Base-by-base conservation (phyloP, 1,140 invertebrate species). In the Drosophila jambulina region DNA sequence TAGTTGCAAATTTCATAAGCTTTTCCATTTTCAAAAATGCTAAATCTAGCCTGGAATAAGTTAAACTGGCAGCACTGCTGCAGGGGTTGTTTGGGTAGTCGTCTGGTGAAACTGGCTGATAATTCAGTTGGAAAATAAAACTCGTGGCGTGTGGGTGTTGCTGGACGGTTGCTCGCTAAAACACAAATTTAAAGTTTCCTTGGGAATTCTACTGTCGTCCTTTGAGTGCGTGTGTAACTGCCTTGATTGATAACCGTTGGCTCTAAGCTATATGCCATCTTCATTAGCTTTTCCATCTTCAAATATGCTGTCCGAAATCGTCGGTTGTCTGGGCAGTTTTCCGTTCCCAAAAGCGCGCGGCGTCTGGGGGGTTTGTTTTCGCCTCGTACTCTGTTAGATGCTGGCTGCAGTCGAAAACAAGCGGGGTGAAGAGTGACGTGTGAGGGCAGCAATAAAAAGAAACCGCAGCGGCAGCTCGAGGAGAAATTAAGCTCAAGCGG, bases 341-440 rank as follows among this genome's bases (percentile, higher is more conserved):
- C 45, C 34, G 25, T 62, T 38, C 29, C 13, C 10, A 45, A 42
- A 25, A 42, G 9, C 53, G 13, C 54, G 68, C 45, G 61, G 38
- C 64, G 45, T 46, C 23, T 77, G 43, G 32, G 45, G 45, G 40
- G 38, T 65, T 67, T 78, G 56, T 67, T 65, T 85, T 85, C 63
- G 57, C 64, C 61, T 74, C 84, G 80, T 69, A 79, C 69, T 38
- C 53, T n/a, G 53, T 25, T 78, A 80, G 58, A 83, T 70, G 49
- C 80, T 71, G 68, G 34, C 74, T 77, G 75, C 77, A 61, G 45
- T 43, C 38, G 56, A 13, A 27, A 23, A 62, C 27, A 75, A 38
- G 40, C 63, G 6, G 21, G 21, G 53, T 6, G 34, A 38, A 56
- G 53, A n/a, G 53, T 38, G 34, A 56, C 21, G 34, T 9, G 34